Evolutionary conservation across 2,888 invertebrate genomes (phyloP), one percentile per base, ranked within the genome.

Genomic region (Eupithecia subfuscata): DNA sequence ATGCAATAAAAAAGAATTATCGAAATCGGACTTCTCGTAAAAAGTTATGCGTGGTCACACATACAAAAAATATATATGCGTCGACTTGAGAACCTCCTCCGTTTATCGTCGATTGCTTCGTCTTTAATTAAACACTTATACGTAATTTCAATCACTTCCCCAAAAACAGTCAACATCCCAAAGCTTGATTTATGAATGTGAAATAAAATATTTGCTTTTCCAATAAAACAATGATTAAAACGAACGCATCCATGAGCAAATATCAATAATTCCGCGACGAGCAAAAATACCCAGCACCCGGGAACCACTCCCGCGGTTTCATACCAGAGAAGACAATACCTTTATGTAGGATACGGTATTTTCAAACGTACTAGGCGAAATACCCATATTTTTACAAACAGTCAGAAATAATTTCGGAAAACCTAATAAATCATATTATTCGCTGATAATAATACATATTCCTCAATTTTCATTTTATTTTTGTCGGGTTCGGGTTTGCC

Each of bases 221-320:
- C 80, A 81, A 82, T 69, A 69, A 56, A 71, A 43, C 22, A 73
- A 71, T 85, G 83, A 85, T 85, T 86, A 82, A 83, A 82, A 79
- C 77, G 78, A 79, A 79, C 78, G 78, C 80, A 81, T 79, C 79
- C 75, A 78, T 78, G 69, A 68, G 79, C 81, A 79, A 85, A 84
- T 81, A 84, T 82, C 80, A 82, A 84, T 85, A 84, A 83, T 82
- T 82, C 69, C 69, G 69, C 40, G 69, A 75, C 56, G 63, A 73
- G 43, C 73, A 74, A 71, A 78, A 78, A 79, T 70, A 77, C 63
- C 48, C 69, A 43, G 74, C 75, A 52, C 52, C 52, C 40, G 30
- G 63, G 77, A 72, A 71, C 68, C 73, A 52, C 65, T n/a, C 37
- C 4, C 30, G 30, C 16, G 37, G 37, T 65, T 65, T 37, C n/a